Conservation (phyloP, 2,113 vertebrate species). For the Numida meleagris region DNA sequence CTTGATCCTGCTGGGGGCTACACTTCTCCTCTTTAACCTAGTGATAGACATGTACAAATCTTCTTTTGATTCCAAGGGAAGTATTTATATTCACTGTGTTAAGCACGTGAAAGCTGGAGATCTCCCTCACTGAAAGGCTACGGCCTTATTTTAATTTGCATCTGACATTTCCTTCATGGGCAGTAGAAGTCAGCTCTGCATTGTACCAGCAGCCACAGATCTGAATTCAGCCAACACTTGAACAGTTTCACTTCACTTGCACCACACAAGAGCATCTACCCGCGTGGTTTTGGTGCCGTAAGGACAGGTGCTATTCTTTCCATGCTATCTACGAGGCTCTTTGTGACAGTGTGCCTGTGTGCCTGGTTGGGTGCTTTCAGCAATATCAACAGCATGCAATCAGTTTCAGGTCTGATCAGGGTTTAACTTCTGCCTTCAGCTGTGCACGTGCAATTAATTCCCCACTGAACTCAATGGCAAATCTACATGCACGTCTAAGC, state of each 20-base stretch:
- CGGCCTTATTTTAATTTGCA: not conserved
- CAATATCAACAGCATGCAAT: not conserved
- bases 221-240: not conserved
- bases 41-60: not conserved
- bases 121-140: not conserved
- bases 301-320: not conserved
- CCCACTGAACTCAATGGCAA: fast-evolving
- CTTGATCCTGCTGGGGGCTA: not conserved
- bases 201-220: not conserved
- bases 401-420: not conserved
- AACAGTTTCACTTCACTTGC: not conserved
- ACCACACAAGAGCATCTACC: not conserved
- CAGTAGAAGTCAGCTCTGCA: not conserved
- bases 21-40: not conserved
- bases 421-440: not conserved
- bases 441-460: not conserved
- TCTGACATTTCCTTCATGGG: not conserved
- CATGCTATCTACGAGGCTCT: not conserved
- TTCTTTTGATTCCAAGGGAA: not conserved
- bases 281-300: not conserved
- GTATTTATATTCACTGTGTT: not conserved
- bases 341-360: fast-evolving
- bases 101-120: fast-evolving
- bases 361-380: not conserved
- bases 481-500: fast-evolving